Base-by-base conservation (phyloP, 2,888 invertebrate species). In the Sclerodermus sp. region DNA sequence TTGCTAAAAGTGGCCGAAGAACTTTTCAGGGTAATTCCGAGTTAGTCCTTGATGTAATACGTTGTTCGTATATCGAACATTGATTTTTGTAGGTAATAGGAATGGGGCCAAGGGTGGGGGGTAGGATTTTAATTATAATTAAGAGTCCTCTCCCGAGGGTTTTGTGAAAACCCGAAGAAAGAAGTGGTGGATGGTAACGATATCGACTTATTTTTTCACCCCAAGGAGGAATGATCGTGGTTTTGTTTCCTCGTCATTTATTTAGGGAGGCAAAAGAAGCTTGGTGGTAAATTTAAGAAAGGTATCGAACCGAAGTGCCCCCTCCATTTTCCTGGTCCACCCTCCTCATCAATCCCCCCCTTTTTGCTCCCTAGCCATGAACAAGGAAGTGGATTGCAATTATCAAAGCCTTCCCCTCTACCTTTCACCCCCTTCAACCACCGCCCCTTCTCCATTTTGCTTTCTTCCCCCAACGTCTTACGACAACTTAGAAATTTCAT, bases 371-470 rank as follows among this genome's bases (percentile, higher is more conserved):
- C 23, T 23, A 23, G 23, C 23, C 3, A 3, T 8, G 23, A 59
- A 62, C 64, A 62, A 70, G 70, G 67, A 71, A 73, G 70, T 73
- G 69, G 68, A 70, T 73, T 70, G 74, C 75, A 75, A 76, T 76
- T 76, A 76, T 75, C 74, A 74, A 74, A 72, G 71, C 31, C 17
- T 43, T 51, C 47, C 49, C 57, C 45, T 32, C 31, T 23, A n/a
- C 42, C 16, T 44, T 41, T 12, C 39, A 18, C 43, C 49, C 55
- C 52, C 52, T 49, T 23, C 8, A 23, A 23, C 18, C 17, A 2
- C 40, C 38, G 38, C 2, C 32, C 15, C 30, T 32, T 18, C 43
- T 32, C 36, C 12, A 29, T 31, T 44, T 45, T 53, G 16, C 49
- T 51, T 66, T 55, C 56, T 56, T 55, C 57, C 53, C 55, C 48